Base-by-base conservation (phyloP, 2,797 vertebrate genomes). In the Sebastolobus altivelis region DNA sequence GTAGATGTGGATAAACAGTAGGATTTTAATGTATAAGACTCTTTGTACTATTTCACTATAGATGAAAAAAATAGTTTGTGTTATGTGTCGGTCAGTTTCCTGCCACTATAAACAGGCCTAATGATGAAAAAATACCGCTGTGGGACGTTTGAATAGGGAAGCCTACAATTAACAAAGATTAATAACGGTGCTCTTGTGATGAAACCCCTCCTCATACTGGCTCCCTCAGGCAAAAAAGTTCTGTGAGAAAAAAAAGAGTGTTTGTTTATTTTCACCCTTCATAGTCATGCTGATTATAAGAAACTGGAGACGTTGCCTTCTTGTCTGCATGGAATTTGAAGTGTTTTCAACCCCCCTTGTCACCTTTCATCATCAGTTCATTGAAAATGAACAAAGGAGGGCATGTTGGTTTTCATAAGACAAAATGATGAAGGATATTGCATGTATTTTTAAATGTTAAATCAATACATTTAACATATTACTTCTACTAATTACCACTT, bases 151-250 rank as follows among this genome's bases (percentile, higher is more conserved):
- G 81, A 87, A 88, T 86, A 75, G 85, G 89, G 77, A 81, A 94
- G 88, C 89, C 93, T 85, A 75, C 90, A 94, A 95, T 96, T 95
- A 95, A 86, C 88, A 85, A 86, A 95, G 94, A 95, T 95, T 94
- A 94, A 95, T 96, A 96, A 94, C 29, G 55, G 77, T 49, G 88
- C 65, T 79, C 84, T 63, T 84, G 58, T 72, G 88, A 91, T 93
- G 88, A 89, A 83, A 77, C 86, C 88, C 85, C 82, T 75, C 84
- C 88, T 58, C 69, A 9, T 6, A 1, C 43, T 1, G 31, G 1
- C 43, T 67, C 90, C 95, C 91, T 49, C 40, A 43, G 91, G 94
- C 88, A 79, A 86, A 77, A 22, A 18, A 46, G 14, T 75, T 88
- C 88, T 89, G 80, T 77, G 87, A 88, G 74, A 78, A 91, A 86